These are phyloP conservation scores for Crotalus tigris DNA, from an alignment of 2,113 vertebrate genomes.

Conservation along the genomic window DNA sequence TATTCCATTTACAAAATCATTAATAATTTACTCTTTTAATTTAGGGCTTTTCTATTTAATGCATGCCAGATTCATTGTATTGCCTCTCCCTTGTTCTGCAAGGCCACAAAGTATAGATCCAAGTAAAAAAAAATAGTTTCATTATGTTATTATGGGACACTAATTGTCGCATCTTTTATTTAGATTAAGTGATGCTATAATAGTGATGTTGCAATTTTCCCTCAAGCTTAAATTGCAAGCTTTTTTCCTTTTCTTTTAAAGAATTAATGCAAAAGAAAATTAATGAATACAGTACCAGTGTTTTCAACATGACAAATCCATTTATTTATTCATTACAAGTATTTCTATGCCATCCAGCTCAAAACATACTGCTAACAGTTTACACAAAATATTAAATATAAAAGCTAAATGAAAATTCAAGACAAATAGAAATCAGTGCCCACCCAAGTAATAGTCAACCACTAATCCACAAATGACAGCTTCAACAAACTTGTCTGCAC, in stretches of 20 bases:
- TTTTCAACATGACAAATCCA: not conserved
- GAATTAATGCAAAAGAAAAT: slow-evolving; percentile 12
- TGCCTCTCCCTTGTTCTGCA: not conserved
- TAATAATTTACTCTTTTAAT: slow-evolving; percentile 19
- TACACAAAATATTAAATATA: not conserved
- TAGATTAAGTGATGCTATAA: not conserved
- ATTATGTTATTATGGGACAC: not conserved
- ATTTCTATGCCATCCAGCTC: not conserved
- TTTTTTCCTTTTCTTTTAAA: not conserved
- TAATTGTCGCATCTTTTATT: slow-evolving; percentile 19
- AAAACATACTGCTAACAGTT: not conserved
- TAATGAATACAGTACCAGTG: not conserved
- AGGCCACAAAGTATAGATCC: not conserved
- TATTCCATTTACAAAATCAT: slow-evolving; percentile 25
- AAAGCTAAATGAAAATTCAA: not conserved
- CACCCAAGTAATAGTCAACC: not conserved
- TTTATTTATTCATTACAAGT: not conserved
- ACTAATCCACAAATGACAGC: not conserved
- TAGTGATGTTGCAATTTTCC: not conserved
- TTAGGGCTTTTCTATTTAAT: slow-evolving; percentile 21
- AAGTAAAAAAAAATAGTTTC: slow-evolving; percentile 4
- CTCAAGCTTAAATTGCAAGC: slow-evolving; percentile 2
- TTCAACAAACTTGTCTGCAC: not conserved
- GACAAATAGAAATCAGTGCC: not conserved
- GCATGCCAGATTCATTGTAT: not conserved